Conservation (phyloP, 2,797 vertebrate genomes). For the Pangasius macronema region DNA sequence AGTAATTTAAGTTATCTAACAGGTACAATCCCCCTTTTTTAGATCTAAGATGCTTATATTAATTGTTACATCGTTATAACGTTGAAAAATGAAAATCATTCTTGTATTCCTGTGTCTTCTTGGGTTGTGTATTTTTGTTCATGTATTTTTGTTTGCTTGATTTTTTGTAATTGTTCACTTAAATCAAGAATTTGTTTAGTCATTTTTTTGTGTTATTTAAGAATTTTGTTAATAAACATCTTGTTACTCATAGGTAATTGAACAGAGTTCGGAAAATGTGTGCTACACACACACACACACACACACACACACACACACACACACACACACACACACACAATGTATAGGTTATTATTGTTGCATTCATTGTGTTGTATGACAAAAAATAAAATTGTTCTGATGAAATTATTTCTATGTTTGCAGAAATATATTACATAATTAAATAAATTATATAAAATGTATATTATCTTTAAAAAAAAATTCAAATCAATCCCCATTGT, state of each 20-base stretch:
- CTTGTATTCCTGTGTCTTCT: not conserved
- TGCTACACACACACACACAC: not conserved
- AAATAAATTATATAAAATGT: not conserved
- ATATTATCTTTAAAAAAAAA: too few species aligned
- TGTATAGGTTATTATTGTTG: not conserved
- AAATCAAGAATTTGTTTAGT: not conserved
- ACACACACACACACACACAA: not conserved
- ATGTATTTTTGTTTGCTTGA: not conserved
- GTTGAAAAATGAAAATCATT: not conserved
- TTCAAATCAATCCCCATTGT: not conserved
- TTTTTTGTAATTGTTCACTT: not conserved
- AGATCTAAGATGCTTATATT: not conserved
- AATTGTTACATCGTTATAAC: not conserved
- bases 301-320: slow-evolving; percentile 2
- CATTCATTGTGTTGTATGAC: not conserved
- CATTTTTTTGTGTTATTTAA: not conserved
- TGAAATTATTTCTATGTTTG: not conserved
- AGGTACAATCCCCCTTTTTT: not conserved
- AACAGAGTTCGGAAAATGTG: not conserved
- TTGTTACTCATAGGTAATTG: not conserved
- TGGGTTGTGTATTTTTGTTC: not conserved
- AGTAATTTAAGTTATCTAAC: not conserved
- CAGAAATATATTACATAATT: not conserved
- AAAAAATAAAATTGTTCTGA: not conserved
- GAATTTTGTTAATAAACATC: not conserved